Conservation (phyloP, 2,797 vertebrate species). For the Spinus pinus region DNA sequence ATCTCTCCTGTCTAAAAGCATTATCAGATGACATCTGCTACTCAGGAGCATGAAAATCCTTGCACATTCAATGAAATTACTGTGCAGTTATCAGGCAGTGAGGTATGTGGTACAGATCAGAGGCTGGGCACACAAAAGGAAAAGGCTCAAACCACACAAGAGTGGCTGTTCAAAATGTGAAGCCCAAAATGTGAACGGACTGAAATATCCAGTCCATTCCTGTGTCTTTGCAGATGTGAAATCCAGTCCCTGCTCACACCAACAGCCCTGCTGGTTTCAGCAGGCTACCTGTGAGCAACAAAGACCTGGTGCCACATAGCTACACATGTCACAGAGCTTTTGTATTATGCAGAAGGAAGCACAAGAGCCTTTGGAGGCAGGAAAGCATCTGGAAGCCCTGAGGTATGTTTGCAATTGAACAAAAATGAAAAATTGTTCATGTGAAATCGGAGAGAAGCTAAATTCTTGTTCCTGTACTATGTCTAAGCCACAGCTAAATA, state of each 20-base stretch:
- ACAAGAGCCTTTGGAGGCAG: neutral
- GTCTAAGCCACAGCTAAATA: neutral
- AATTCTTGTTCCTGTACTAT: neutral
- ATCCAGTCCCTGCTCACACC: neutral
- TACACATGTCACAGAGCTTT: neutral
- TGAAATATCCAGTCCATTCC: neutral
- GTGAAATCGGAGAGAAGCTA: neutral
- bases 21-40: constrained; percentile 36
- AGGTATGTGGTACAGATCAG: neutral
- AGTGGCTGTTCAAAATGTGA: neutral
- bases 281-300: neutral
- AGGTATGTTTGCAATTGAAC: neutral
- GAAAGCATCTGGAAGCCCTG: neutral
- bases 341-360: neutral
- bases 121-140: neutral
- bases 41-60: neutral
- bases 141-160: neutral
- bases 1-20: constrained; percentile 53
- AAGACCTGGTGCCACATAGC: neutral
- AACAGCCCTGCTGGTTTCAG: neutral
- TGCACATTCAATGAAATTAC: neutral
- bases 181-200: neutral
- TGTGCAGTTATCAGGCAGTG: neutral
- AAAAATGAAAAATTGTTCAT: neutral
- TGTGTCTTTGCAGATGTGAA: neutral